Percentiles rank a stretch among this genome's conserved stretches.
These are phyloP conservation scores for Corythoichthys haematopterus DNA, from an alignment of 2,113 vertebrate species.

Conservation along the genomic window DNA sequence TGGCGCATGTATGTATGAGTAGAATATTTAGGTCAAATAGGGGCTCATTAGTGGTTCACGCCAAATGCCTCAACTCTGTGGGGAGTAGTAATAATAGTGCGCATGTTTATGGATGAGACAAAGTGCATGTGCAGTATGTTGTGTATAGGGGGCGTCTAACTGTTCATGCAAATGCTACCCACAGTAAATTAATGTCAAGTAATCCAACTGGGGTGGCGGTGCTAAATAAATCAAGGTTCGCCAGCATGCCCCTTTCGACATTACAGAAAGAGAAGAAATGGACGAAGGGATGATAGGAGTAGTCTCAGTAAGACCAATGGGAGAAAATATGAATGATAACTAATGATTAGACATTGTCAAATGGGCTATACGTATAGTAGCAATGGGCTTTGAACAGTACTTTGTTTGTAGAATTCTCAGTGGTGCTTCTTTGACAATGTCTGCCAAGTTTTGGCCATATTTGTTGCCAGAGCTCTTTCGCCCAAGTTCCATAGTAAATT, in stretches of 20 bases:
- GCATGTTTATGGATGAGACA: conserved; percentile 57
- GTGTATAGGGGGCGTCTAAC: conserved; percentile 39
- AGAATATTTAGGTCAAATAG: conserved; percentile 56
- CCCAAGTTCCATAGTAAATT: too few species aligned
- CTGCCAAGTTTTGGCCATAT: too few species aligned
- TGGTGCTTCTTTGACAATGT: too few species aligned
- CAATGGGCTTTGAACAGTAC: neutral
- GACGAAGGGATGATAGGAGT: too few species aligned
- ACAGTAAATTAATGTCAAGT: conserved; percentile 56
- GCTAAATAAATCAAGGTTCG: conserved; percentile 57
- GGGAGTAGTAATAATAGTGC: conserved; percentile 45
- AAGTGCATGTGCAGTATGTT: conserved; percentile 14
- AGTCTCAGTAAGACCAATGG: too few species aligned
- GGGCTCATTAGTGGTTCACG: conserved; percentile 57
- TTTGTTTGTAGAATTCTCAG: neutral
- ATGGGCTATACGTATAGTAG: neutral
- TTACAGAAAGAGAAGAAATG: neutral
- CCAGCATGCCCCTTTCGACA: conserved; percentile 23
- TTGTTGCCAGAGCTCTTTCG: too few species aligned
- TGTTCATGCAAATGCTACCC: conserved; percentile 38
- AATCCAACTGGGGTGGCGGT: conserved; percentile 41
- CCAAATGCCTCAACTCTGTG: conserved; percentile 36
- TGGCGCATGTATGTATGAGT: conserved; percentile 42
- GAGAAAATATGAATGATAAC: neutral
- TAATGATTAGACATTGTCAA: neutral